These are phyloP conservation scores for Melinaea menophilus DNA, from an alignment of 2,888 invertebrate genomes.

Conservation along the genomic window DNA sequence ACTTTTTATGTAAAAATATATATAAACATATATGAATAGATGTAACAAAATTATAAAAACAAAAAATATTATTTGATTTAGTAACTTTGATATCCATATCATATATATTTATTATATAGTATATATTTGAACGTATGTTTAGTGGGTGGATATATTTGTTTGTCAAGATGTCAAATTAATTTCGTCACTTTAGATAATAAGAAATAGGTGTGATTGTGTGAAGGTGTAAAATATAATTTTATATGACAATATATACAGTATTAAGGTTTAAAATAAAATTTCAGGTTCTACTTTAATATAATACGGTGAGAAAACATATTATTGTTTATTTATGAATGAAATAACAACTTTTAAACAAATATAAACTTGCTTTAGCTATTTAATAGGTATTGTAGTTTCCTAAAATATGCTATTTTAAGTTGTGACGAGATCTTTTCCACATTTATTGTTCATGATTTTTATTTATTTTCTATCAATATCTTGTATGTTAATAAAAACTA, in stretches of 20 bases:
- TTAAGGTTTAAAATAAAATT: not conserved
- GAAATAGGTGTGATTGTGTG: not conserved
- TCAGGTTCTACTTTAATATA: not conserved
- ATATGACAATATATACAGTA: not conserved
- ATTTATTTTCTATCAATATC: no score
- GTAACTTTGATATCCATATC: not conserved
- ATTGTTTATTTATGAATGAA: no score
- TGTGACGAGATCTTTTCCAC: constrained; percentile 44
- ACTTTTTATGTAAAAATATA: no score
- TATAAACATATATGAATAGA: no score
- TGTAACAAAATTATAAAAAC: no score
- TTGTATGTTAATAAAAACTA: no score
- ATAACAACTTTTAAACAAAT: not conserved
- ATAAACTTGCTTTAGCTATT: not conserved
- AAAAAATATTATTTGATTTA: not conserved
- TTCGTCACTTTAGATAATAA: constrained; percentile 4
- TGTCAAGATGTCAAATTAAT: not conserved
- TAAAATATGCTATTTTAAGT: constrained; percentile 66
- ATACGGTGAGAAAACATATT: no score
- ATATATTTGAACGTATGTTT: constrained; percentile 1
- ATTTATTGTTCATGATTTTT: no score
- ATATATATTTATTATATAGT: not conserved
- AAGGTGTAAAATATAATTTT: not conserved
- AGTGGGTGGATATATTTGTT: constrained; percentile 1
- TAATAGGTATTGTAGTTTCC: constrained; percentile 33